phyloP scores from a whole-genome alignment of 2,797 vertebrate species.

The Crax fasciolata region DNA sequence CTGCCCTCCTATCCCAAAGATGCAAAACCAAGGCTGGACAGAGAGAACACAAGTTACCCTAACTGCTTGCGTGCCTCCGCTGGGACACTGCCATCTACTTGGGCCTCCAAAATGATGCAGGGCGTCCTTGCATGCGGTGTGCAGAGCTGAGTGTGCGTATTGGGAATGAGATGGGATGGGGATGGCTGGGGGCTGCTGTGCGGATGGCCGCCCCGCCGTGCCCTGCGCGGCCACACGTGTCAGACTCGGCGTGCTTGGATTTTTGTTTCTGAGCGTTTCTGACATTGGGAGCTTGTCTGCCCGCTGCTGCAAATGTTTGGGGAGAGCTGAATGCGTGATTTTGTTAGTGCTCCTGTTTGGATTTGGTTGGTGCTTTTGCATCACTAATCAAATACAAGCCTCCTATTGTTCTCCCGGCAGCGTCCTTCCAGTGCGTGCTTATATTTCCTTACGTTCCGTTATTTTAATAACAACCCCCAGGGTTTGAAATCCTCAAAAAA shows the following conservation, averaged over 20 bases:
- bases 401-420: conserved; percentile 52
- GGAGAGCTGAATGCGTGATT: not conserved
- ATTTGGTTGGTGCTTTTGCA: conserved; percentile 42
- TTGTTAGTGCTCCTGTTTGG: conserved; percentile 35
- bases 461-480: conserved; percentile 5
- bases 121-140: not conserved
- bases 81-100: not conserved
- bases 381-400: conserved; percentile 43
- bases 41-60: not conserved
- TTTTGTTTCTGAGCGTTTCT: not conserved
- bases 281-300: not conserved
- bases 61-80: fast-evolving
- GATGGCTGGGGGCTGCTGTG: not conserved
- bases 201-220: not conserved
- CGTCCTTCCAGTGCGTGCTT: not conserved
- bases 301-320: not conserved
- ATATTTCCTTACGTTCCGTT: conserved; percentile 43
- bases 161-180: not conserved
- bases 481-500: not conserved
- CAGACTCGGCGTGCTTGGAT: not conserved
- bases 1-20: not conserved
- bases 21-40: not conserved
- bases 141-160: fast-evolving
- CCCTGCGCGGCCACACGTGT: not conserved
- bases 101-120: not conserved